Base-by-base conservation (phyloP, 2,888 invertebrate species). In the Sussaba pulchella region DNA sequence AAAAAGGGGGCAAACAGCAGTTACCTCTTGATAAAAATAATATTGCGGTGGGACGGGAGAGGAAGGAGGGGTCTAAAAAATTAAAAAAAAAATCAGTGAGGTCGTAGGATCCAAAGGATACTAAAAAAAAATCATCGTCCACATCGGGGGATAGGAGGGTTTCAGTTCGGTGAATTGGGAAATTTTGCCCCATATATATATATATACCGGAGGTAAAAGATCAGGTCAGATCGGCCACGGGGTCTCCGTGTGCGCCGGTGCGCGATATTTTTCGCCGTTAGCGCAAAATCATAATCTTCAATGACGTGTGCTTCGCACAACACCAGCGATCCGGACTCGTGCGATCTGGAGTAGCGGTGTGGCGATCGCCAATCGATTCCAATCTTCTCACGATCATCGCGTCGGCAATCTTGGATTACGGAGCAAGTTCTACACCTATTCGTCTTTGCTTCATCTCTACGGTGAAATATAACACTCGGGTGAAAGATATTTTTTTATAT, bases 341-440 rank as follows among this genome's bases (percentile, higher is more conserved):
- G 61, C 72, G 80, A 80, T 76, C 80, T 72, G 80, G 80, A 80
- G 80, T 80, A 76, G 79, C 74, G 39, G 36, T 8, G 59, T 14
- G 47, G 66, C 14, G 75, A 63, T 59, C 59, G 24, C 14, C 75
- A 50, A 43, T 31, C 66, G 19, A 36, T 54, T 79, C 66, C 76
- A 76, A 59, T 76, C 71, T 80, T 80, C 79, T 80, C 79, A 80
- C 80, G 80, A 80, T 80, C 61, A 67, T 67, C 80, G 66, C 45
- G 14, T 6, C 70, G 57, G 6, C 47, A 61, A 72, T 66, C 71
- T 26, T 19, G n/a, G 52, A 63, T 63, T 67, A 63, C 10, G 17
- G 21, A 39, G 54, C 39, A 69, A 39, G 57, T 67, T 61, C 52
- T 57, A 52, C 78, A 67, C 72, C 26, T 52, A 59, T 39, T 43